Evolutionary conservation across 1,140 invertebrate species (phyloP), one percentile per base, ranked within the genome.

Genomic region (Anastrepha obliqua): DNA sequence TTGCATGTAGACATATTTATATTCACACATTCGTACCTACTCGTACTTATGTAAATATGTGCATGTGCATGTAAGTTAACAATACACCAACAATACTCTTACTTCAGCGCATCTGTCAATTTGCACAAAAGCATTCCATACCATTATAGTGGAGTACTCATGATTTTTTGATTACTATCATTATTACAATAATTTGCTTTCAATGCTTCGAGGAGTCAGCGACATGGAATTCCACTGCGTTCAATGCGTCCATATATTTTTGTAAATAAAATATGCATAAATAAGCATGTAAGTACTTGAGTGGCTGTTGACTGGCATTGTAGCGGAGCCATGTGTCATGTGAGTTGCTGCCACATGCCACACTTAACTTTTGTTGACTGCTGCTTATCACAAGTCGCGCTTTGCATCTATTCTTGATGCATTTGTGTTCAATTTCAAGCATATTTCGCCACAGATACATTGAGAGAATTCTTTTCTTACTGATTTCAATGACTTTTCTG

Each of bases 181-280:
- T 74, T 74, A 74, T 47, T 44, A 44, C 42, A 74, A 74, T 11
- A 74, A 47, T 74, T 74, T 74, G 42, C 42, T 74, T 74, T 74
- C 67, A 47, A 47, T 17, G 67, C 42, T 29, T 29, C 29, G 29
- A 29, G 29, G 29, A 74, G 15, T 11, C 67, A 74, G 44, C 17
- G 6, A 62, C 13, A 62, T 4, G 11, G 60, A 13, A 17, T 62
- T 62, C 60, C 60, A n/a, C n/a, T 62, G 60, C 60, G 8, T 62
- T 8, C 29, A 67, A 20, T 29, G 9, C 1, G 11, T 8, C 20
- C 4, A 67, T 13, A 67, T 55, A 39, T 67, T 0, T 15, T 2
- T 39, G 20, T 55, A 8, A 2, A 55, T 55, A 67, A 42, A 42
- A 11, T 42, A 20, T 42, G 29, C 39, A 15, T 20, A 4, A 15